Conservation (phyloP, 2,888 invertebrate genomes). For the Venusia cambrica region DNA sequence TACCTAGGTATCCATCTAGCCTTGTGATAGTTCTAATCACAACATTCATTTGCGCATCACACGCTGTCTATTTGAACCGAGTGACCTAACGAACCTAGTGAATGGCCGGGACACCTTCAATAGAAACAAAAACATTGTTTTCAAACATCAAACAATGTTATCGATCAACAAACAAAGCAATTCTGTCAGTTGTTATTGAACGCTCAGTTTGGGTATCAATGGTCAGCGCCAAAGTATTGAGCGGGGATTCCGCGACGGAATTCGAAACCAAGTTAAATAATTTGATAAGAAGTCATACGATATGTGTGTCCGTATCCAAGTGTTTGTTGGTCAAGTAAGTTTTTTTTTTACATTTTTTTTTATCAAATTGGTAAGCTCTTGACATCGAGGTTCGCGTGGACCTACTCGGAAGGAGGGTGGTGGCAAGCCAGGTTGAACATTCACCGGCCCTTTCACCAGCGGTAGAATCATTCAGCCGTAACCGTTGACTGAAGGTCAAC, state of each 20-base stretch:
- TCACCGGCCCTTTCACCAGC: too few species aligned
- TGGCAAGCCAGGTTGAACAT: too few species aligned
- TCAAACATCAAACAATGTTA: constrained; percentile 22
- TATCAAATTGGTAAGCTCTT: too few species aligned
- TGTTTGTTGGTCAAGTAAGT: constrained; percentile 14
- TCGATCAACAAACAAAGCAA: constrained; percentile 19
- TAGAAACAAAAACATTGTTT: constrained; percentile 20
- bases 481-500: too few species aligned
- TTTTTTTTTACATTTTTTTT: too few species aligned
- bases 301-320: constrained; percentile 25
- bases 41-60: too few species aligned
- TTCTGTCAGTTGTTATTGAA: constrained; percentile 11
- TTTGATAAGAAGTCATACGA: constrained; percentile 22
- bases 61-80: constrained; percentile 8
- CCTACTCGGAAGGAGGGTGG: too few species aligned
- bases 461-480: too few species aligned
- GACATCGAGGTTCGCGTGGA: too few species aligned
- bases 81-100: constrained; percentile 10
- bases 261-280: constrained; percentile 9
- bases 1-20: too few species aligned
- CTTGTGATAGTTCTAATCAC: too few species aligned
- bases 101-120: constrained; percentile 15
- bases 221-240: constrained; percentile 16
- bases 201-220: constrained; percentile 18
- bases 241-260: constrained; percentile 7